Conservation (phyloP, 2,797 vertebrate species). For the Pantherophis vulpinus region DNA sequence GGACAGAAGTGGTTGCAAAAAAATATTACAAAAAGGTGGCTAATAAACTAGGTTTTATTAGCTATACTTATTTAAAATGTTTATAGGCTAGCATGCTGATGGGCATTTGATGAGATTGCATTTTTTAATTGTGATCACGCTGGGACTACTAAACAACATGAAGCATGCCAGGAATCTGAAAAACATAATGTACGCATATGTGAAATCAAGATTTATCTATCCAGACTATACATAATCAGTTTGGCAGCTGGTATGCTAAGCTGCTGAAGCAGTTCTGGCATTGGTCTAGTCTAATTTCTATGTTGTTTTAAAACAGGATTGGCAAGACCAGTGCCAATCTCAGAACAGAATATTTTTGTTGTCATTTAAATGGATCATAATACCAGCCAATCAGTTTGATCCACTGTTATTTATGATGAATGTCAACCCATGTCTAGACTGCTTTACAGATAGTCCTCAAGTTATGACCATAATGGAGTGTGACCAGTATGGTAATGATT, state of each 20-base stretch:
- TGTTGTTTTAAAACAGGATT: conserved; percentile 61
- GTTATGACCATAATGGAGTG: neutral
- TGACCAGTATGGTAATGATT: neutral
- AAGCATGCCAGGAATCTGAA: conserved; percentile 47
- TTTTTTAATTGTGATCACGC: conserved; percentile 45
- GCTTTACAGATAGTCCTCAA: neutral
- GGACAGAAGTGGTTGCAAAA: conserved; percentile 45
- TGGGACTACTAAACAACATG: conserved; percentile 49
- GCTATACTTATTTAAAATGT: conserved; percentile 44
- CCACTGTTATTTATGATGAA: neutral
- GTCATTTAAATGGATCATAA: neutral
- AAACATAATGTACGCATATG: conserved; percentile 49
- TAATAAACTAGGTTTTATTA: conserved; percentile 57
- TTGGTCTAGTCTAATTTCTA: conserved; percentile 50
- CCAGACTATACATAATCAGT: conserved; percentile 47
- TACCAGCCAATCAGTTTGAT: neutral
- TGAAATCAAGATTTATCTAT: conserved; percentile 64
- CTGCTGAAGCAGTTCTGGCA: conserved; percentile 36
- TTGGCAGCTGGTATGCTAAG: conserved; percentile 57
- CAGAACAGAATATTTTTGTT: neutral
- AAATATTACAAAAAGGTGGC: conserved; percentile 47
- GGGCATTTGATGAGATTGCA: conserved; percentile 47
- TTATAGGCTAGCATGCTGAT: conserved; percentile 46
- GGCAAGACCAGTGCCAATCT: conserved; percentile 31
- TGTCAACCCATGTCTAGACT: neutral